Evolutionary conservation across 2,113 vertebrate genomes (phyloP), one percentile per base, ranked within the genome.

Genomic region (Corythornis madagascariensis): DNA sequence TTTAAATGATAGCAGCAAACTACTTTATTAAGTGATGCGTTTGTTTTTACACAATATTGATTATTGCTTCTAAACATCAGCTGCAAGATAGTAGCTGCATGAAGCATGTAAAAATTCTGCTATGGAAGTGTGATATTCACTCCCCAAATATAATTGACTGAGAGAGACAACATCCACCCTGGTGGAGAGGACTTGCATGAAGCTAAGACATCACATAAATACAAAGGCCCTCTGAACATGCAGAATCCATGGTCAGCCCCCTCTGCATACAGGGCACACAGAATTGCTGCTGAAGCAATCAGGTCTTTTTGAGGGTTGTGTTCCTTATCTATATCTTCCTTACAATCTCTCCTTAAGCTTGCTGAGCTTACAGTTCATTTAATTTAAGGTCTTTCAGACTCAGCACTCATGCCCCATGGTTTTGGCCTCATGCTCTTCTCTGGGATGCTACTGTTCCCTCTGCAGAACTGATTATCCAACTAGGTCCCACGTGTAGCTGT

Each of bases 31-130:
- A 43, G n/a, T 2, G 4, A 50, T 69, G 43, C 16, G 74, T 96
- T 95, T 95, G 59, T 20, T 95, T 96, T 96, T 90, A 95, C 76
- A 90, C 69, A 81, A 17, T 90, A 91, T 84, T 90, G 43, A 28
- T 77, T 95, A 88, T 96, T 89, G 79, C 86, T 88, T 95, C 83
- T 91, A 61, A 93, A 55, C 64, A 47, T 86, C 10, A 5, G 20
- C 86, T 81, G 53, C 71, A 81, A 96, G 60, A 57, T 65, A 33
- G 79, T 93, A 92, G 65, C 60, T 75, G 38, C 29, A 26, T 24
- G 29, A 74, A 74, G 33, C 3, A 5, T 19, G n/a, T 29, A 87
- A 92, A 74, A 45, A 52, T 2, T 71, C 47, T 77, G 53, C 64
- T 21, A 7, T 12, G 28, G 21, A 73, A 87, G n/a, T 12, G n/a